phyloP scores from a whole-genome alignment of 1,140 invertebrate species.

The Zophobas morio region DNA sequence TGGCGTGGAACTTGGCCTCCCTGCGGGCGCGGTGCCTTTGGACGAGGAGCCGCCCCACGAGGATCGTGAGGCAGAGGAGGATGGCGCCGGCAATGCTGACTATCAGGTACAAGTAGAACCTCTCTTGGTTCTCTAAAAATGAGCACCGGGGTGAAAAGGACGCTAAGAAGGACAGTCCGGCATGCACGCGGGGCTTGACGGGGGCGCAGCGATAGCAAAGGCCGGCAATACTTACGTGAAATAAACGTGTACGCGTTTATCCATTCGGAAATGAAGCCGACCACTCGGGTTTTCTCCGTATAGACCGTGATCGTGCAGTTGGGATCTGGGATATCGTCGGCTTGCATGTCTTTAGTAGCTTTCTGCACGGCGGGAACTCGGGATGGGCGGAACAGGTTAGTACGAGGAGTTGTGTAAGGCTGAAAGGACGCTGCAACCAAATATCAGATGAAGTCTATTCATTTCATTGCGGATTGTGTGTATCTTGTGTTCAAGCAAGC shows the following conservation, averaged over 20 bases:
- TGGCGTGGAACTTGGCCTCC: constrained; percentile 72
- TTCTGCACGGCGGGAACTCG: constrained; percentile 49
- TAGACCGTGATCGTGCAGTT: constrained; percentile 64
- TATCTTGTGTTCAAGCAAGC: constrained; percentile 32
- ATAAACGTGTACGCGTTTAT: constrained; percentile 70
- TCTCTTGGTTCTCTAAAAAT: constrained; percentile 82
- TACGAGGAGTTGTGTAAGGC: constrained; percentile 48
- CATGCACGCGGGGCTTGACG: constrained; percentile 28
- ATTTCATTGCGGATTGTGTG: constrained; percentile 10
- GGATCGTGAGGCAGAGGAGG: constrained; percentile 77
- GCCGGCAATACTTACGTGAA: constrained; percentile 66
- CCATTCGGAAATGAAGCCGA: constrained; percentile 73
- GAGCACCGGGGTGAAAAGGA: neutral
- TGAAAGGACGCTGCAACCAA: constrained; percentile 53
- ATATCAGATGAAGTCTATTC: constrained; percentile 48
- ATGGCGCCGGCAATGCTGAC: constrained; percentile 79
- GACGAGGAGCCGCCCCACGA: constrained; percentile 77
- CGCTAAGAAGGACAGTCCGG: constrained; percentile 1
- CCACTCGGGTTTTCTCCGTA: constrained; percentile 64
- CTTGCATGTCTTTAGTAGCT: constrained; percentile 47
- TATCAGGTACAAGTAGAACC: constrained; percentile 83
- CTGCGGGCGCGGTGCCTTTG: constrained; percentile 73
- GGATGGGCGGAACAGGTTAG: constrained; percentile 51
- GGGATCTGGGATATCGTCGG: constrained; percentile 50
- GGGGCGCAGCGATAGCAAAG: constrained; percentile 35